phyloP scores from a whole-genome alignment of 1,140 invertebrate genomes.

The Scaptomyza montana region DNA sequence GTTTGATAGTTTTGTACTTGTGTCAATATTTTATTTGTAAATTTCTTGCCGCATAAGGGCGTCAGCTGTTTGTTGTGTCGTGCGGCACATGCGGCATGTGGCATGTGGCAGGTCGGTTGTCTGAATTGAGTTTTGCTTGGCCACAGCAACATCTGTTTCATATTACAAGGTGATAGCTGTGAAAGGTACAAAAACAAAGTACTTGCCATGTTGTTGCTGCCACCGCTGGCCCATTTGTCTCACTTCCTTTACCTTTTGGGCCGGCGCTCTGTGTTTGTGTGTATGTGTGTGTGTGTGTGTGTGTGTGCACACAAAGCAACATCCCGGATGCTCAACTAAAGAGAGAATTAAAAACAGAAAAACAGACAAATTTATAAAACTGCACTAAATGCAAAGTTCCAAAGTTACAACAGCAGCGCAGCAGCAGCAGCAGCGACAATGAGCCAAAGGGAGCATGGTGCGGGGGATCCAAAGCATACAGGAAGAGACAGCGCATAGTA shows the following conservation, averaged over 20 bases:
- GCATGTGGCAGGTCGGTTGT: constrained; percentile 63
- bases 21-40: not conserved
- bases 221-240: constrained; percentile 70
- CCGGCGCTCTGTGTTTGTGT: constrained; percentile 3
- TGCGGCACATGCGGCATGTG: constrained; percentile 42
- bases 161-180: constrained; percentile 55
- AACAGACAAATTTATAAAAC: constrained; percentile 53
- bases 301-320: constrained; percentile 48
- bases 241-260: constrained; percentile 75
- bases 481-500: constrained; percentile 19
- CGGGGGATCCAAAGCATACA: constrained; percentile 26
- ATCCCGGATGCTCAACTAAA: constrained; percentile 70
- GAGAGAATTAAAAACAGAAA: constrained; percentile 58
- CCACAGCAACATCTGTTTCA: constrained; percentile 69
- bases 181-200: constrained; percentile 36
- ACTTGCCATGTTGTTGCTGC: constrained; percentile 21
- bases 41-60: not conserved
- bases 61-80: constrained; percentile 48
- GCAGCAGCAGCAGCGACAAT: constrained; percentile 41
- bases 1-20: constrained; percentile 4
- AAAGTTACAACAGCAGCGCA: constrained; percentile 53
- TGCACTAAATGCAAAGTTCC: constrained; percentile 79
- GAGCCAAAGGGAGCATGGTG: constrained; percentile 45
- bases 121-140: not conserved
- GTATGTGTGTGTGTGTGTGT: not conserved